A percentile compares a stretch with the other conserved stretches of the same genome.
These are phyloP conservation scores for Podocnemis expansa DNA, from an alignment of 2,113 vertebrate species.

Conservation along the genomic window DNA sequence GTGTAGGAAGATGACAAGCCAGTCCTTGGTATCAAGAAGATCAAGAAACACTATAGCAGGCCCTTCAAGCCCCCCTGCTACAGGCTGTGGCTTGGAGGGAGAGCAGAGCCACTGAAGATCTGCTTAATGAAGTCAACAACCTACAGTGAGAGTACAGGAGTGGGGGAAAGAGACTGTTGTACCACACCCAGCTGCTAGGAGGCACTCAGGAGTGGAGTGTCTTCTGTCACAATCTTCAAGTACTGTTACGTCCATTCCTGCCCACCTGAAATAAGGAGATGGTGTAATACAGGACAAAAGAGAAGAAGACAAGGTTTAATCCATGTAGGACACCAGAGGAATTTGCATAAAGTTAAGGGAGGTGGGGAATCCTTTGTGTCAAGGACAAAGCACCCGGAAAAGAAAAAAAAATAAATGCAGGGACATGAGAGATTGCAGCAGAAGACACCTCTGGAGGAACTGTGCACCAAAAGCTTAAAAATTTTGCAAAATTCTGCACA, in stretches of 20 bases:
- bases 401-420: background rate
- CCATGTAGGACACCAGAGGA: slow-evolving; percentile 52
- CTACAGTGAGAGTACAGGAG: background rate
- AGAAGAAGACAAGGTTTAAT: slow-evolving; percentile 55
- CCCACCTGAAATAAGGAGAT: slow-evolving; percentile 59
- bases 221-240: background rate
- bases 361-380: background rate
- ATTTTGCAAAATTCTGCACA: no score
- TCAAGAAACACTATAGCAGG: background rate
- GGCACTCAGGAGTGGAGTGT: background rate
- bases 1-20: background rate
- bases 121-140: background rate
- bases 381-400: background rate
- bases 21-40: background rate
- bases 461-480: no score
- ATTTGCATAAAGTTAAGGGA: background rate
- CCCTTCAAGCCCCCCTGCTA: background rate
- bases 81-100: background rate
- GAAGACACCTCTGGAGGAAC: background rate
- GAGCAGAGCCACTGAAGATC: background rate
- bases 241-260: slow-evolving; percentile 57
- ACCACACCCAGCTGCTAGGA: background rate
- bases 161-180: background rate
- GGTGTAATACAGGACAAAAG: slow-evolving; percentile 65
- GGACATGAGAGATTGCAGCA: background rate